These are phyloP conservation scores for Siderastrea siderea DNA, from an alignment of 92 coral and sea anemone genomes.

Conservation along the genomic window DNA sequence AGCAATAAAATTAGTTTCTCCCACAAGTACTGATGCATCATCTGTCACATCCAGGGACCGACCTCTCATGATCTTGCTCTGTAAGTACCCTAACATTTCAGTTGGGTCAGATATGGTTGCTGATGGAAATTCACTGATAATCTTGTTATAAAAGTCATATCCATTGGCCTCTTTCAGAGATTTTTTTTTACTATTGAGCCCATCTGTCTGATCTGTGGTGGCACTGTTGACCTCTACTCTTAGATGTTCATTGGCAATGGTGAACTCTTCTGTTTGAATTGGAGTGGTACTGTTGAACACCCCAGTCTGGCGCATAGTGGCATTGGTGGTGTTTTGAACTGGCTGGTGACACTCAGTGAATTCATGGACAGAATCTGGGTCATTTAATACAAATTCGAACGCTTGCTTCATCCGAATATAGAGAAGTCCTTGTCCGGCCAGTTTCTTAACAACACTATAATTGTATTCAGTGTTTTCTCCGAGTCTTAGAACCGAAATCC, in stretches of 20 bases:
- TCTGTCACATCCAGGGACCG: neutral
- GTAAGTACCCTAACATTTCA: conserved; percentile 1
- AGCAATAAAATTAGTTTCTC: conserved; percentile 22
- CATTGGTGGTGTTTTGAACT: neutral
- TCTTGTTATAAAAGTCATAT: neutral
- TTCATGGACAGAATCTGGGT: neutral
- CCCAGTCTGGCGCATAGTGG: conserved; percentile 1
- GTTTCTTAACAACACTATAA: conserved; percentile 56
- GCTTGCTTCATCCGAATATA: conserved; percentile 2
- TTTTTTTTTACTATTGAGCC: neutral
- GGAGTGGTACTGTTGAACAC: neutral
- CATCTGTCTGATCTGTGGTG: conserved; percentile 1
- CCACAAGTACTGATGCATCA: neutral
- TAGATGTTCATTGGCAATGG: neutral
- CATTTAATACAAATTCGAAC: conserved; percentile 47
- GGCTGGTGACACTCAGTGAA: neutral
- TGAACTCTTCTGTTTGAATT: neutral
- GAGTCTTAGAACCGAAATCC: conserved; percentile 50
- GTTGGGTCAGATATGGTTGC: neutral
- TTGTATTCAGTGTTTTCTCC: conserved; percentile 65
- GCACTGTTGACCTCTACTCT: neutral
- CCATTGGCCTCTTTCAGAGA: neutral
- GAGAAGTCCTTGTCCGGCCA: conserved; percentile 73
- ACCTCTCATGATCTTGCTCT: neutral
- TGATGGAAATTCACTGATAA: neutral